Evolutionary conservation across 2,888 invertebrate species (phyloP).

Genomic region (Galeruca laticollis): DNA sequence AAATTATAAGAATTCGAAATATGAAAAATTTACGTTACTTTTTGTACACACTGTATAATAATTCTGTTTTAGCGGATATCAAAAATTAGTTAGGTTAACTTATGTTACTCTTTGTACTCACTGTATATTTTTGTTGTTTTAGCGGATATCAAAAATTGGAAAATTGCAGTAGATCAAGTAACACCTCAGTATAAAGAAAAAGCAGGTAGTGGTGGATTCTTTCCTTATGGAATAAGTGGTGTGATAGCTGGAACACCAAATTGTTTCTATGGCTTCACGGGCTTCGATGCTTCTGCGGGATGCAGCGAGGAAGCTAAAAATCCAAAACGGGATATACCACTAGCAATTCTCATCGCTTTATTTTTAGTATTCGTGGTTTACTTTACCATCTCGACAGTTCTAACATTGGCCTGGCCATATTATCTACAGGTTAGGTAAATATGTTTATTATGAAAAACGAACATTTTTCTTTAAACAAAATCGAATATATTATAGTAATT

Average conservation of each 20-base stretch:
- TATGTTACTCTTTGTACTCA: too few species aligned
- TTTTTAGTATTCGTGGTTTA: conserved; percentile 88
- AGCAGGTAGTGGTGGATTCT: conserved; percentile 81
- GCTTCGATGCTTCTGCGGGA: conserved; percentile 93
- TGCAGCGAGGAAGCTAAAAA: conserved; percentile 89
- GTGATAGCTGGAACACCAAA: conserved; percentile 84
- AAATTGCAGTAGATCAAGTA: conserved; percentile 73
- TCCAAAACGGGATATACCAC: conserved; percentile 89
- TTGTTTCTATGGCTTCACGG: conserved; percentile 94
- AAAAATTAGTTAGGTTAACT: too few species aligned
- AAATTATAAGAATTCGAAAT: too few species aligned
- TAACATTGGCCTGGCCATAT: conserved; percentile 90
- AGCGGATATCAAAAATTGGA: conserved; percentile 87
- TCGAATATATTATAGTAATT: too few species aligned
- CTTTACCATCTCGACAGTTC: conserved; percentile 87
- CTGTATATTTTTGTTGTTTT: too few species aligned
- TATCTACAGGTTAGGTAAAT: conserved; percentile 73
- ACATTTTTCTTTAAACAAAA: background rate
- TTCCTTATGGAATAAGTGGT: conserved; percentile 86
- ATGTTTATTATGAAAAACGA: conserved; percentile 11
- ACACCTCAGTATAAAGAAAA: conserved; percentile 53
- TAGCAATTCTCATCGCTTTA: conserved; percentile 87
- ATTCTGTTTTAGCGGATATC: too few species aligned
- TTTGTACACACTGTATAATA: too few species aligned
- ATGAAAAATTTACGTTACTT: too few species aligned